phyloP scores from a whole-genome alignment of 2,113 vertebrate genomes.

The Calyptommatus sinebrachiatus region DNA sequence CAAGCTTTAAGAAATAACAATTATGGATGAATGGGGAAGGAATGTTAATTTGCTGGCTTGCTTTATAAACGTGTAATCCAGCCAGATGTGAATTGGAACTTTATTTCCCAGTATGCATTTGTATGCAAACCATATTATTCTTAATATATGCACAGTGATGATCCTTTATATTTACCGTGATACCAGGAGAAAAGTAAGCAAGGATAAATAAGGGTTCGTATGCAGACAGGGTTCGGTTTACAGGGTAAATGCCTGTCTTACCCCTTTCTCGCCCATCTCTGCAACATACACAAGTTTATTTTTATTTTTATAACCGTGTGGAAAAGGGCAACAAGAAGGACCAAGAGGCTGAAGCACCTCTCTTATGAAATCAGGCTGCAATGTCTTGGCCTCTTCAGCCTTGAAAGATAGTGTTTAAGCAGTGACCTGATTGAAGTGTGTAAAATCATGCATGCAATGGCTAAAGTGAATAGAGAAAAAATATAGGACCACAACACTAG shows the following conservation, averaged over 20 bases:
- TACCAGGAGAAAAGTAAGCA: too few relatives aligned
- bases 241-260: conserved; percentile 12
- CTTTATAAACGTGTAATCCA: background rate
- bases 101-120: background rate
- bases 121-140: background rate
- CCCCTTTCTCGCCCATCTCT: background rate
- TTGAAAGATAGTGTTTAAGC: too few relatives aligned
- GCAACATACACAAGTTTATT: background rate
- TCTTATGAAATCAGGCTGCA: too few relatives aligned
- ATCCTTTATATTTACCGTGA: background rate
- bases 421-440: too few relatives aligned
- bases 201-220: background rate
- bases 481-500: too few relatives aligned
- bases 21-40: fast-evolving
- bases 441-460: too few relatives aligned
- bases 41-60: background rate
- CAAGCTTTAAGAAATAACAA: background rate
- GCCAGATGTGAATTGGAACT: background rate
- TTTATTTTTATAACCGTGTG: background rate
- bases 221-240: conserved; percentile 22
- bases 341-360: too few relatives aligned
- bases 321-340: too few relatives aligned
- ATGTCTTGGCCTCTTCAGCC: too few relatives aligned
- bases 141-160: background rate
- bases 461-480: too few relatives aligned